phyloP scores from a whole-genome alignment of 2,113 vertebrate species.

The Cairina moschata region DNA sequence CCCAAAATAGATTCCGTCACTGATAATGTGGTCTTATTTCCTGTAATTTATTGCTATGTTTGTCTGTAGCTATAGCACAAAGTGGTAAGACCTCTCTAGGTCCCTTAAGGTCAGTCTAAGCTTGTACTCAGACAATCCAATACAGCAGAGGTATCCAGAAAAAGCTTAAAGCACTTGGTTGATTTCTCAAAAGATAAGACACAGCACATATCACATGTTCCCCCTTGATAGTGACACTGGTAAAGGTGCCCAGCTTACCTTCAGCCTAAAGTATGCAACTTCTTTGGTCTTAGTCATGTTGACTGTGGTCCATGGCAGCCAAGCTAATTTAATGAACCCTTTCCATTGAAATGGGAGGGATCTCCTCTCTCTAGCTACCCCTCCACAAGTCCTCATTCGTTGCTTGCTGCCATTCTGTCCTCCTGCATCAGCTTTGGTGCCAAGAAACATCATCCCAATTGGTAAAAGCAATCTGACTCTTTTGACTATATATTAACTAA shows the following conservation, averaged over 20 bases:
- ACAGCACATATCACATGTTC: not conserved
- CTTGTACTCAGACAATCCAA: not conserved
- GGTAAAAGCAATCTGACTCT: not conserved
- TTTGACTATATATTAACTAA: not conserved
- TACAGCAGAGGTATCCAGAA: not conserved
- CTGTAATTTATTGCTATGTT: constrained; percentile 13
- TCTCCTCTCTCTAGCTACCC: accelerated
- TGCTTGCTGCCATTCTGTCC: not conserved
- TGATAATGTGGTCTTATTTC: constrained; percentile 45
- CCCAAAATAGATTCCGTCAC: not conserved
- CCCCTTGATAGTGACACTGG: not conserved
- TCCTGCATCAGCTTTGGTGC: not conserved
- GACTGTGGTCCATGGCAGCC: not conserved
- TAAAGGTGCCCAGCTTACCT: not conserved
- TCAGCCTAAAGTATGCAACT: not conserved
- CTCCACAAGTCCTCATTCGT: not conserved
- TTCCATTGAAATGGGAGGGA: not conserved
- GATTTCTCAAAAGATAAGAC: not conserved
- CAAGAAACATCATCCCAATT: not conserved
- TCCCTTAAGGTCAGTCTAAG: not conserved
- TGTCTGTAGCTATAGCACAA: not conserved
- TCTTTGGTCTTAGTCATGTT: not conserved
- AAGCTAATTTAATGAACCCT: not conserved
- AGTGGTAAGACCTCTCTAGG: not conserved
- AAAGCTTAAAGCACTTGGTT: not conserved